phyloP scores from a whole-genome alignment of 2,797 vertebrate species.

The Rhadinocentrus ornatus region DNA sequence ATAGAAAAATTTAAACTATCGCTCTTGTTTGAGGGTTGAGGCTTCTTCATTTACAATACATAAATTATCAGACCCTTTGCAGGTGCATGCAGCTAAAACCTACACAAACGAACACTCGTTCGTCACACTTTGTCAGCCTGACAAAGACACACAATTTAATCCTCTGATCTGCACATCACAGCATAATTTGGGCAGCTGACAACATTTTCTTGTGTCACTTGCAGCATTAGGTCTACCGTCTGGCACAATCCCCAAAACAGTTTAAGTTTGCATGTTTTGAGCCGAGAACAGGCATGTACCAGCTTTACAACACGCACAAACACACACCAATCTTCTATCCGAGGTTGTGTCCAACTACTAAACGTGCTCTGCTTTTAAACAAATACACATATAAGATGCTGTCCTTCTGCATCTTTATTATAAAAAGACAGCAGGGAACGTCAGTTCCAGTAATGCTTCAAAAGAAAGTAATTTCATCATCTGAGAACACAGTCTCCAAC shows the following conservation, averaged over 20 bases:
- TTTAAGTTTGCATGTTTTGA: conserved; percentile 13
- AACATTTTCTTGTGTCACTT: conserved; percentile 2
- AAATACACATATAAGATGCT: conserved; percentile 15
- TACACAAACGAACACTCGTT: background rate
- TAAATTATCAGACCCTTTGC: conserved; percentile 57
- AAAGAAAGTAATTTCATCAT: conserved; percentile 10
- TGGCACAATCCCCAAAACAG: conserved; percentile 23
- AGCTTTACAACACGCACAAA: background rate
- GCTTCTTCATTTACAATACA: conserved; percentile 36
- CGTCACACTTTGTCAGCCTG: too few relatives aligned
- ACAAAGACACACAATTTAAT: conserved; percentile 22
- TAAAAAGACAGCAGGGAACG: conserved; percentile 8
- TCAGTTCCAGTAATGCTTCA: conserved; percentile 17
- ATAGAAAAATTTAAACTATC: conserved; percentile 3
- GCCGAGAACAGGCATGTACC: conserved; percentile 8
- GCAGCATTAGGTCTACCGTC: background rate
- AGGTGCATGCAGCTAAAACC: conserved; percentile 43
- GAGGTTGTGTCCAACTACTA: conserved; percentile 26
- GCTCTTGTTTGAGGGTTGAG: conserved; percentile 1
- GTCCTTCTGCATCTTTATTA: conserved; percentile 3
- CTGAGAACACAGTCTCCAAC: background rate
- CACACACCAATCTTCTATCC: conserved; percentile 22
- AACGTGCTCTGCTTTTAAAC: conserved; percentile 36
- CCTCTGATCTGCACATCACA: conserved; percentile 12
- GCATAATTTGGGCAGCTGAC: background rate